Conservation (phyloP, 1,140 invertebrate genomes). For the Panagrolaimus sp. region DNA sequence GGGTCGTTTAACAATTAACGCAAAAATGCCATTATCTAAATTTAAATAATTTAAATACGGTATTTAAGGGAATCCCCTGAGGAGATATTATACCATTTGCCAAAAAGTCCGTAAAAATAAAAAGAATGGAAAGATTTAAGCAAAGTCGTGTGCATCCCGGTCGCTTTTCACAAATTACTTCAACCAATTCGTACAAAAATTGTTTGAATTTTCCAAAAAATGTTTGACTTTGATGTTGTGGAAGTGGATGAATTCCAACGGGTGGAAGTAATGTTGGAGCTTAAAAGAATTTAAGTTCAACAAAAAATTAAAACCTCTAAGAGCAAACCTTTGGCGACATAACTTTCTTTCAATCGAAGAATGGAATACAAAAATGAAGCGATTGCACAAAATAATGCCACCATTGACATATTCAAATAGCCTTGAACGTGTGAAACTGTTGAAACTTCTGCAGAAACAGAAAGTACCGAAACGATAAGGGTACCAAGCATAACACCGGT, state of each 20-base stretch:
- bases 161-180: background rate
- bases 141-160: slow-evolving; percentile 27
- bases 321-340: slow-evolving; percentile 16
- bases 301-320: background rate
- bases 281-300: background rate
- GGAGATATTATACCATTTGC: slow-evolving; percentile 16
- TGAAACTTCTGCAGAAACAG: slow-evolving; percentile 12
- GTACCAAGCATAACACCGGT: slow-evolving; percentile 22
- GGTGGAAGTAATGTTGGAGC: background rate
- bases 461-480: slow-evolving; percentile 3
- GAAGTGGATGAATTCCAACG: background rate
- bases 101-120: slow-evolving; percentile 29
- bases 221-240: background rate
- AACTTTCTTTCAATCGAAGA: slow-evolving; percentile 24
- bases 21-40: slow-evolving; percentile 26
- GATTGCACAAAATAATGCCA: background rate
- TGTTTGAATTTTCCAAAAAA: background rate
- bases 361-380: slow-evolving; percentile 29
- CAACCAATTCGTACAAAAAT: slow-evolving; percentile 9
- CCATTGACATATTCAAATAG: slow-evolving; percentile 11
- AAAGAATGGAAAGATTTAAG: slow-evolving; percentile 22
- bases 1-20: slow-evolving; percentile 27
- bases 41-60: background rate
- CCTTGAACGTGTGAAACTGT: background rate
- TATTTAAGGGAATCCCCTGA: background rate